Percentiles rank a stretch among this genome's conserved stretches.
phyloP scores from a whole-genome alignment of 1,140 invertebrate species.

The Cephus cinctus region DNA sequence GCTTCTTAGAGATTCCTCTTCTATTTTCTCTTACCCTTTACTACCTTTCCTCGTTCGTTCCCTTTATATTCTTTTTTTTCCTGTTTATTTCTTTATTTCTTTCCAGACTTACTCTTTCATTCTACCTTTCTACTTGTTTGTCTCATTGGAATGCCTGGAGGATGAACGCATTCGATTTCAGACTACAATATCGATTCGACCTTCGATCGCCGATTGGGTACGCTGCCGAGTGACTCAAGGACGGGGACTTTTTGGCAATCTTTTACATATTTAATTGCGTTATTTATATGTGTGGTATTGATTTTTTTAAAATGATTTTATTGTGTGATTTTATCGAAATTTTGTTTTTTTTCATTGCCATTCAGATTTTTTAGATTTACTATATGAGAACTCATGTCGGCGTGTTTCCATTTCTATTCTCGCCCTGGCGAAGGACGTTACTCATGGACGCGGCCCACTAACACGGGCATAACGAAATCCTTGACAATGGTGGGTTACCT shows the following conservation, averaged over 20 bases:
- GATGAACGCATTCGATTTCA: constrained; percentile 40
- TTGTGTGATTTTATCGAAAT: too few species aligned
- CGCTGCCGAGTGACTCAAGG: background rate
- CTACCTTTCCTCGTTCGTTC: background rate
- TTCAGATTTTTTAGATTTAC: constrained; percentile 30
- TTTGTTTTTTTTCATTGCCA: too few species aligned
- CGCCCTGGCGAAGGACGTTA: constrained; percentile 4
- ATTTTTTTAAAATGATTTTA: too few species aligned
- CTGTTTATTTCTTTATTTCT: background rate
- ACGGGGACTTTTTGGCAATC: too few species aligned
- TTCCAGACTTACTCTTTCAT: too few species aligned
- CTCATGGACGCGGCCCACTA: background rate
- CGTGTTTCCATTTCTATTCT: constrained; percentile 10
- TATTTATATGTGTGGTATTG: too few species aligned
- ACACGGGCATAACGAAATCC: background rate
- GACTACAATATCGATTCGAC: constrained; percentile 25
- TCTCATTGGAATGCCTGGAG: constrained; percentile 38
- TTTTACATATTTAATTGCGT: too few species aligned
- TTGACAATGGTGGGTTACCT: constrained; percentile 45
- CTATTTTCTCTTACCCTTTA: background rate
- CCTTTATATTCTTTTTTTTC: background rate
- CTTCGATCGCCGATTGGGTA: constrained; percentile 29
- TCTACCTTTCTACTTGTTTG: constrained; percentile 26
- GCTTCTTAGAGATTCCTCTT: background rate
- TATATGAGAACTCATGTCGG: constrained; percentile 29